These are phyloP conservation scores for Xiphydria camelus DNA, from an alignment of 2,888 invertebrate species.

Conservation along the genomic window DNA sequence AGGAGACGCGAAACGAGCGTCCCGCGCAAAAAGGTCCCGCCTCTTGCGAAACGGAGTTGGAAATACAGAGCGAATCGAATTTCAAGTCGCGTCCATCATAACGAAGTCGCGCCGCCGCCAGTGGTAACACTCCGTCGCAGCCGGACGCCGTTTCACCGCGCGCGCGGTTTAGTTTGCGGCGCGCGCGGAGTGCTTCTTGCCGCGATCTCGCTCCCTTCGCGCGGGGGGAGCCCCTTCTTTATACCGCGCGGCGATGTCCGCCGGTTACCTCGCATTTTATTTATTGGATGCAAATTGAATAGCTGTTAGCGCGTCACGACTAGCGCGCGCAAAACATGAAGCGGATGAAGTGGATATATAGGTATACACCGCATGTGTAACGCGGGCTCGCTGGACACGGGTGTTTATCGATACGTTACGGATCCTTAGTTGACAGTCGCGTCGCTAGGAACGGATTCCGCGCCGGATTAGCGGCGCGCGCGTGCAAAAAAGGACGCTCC, in stretches of 20 bases:
- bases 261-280: constrained; percentile 17
- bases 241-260: too few relatives aligned
- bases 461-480: constrained; percentile 1
- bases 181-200: constrained; percentile 1
- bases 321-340: constrained; percentile 4
- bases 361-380: too few relatives aligned
- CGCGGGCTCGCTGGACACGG: too few relatives aligned
- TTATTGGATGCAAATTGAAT: constrained; percentile 42
- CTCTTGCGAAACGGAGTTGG: neutral
- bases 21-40: neutral
- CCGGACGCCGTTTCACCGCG: neutral
- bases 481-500: too few relatives aligned
- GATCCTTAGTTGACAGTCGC: constrained; percentile 1
- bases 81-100: too few relatives aligned
- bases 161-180: too few relatives aligned
- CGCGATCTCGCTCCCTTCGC: neutral
- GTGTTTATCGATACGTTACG: neutral
- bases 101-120: constrained; percentile 32
- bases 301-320: constrained; percentile 23
- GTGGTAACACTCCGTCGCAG: constrained; percentile 34
- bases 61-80: constrained; percentile 1
- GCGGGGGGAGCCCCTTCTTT: neutral
- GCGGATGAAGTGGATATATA: too few relatives aligned
- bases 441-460: too few relatives aligned
- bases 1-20: neutral